Evolutionary conservation across 2,888 invertebrate genomes (phyloP).

Genomic region (Drosophila leonis): DNA sequence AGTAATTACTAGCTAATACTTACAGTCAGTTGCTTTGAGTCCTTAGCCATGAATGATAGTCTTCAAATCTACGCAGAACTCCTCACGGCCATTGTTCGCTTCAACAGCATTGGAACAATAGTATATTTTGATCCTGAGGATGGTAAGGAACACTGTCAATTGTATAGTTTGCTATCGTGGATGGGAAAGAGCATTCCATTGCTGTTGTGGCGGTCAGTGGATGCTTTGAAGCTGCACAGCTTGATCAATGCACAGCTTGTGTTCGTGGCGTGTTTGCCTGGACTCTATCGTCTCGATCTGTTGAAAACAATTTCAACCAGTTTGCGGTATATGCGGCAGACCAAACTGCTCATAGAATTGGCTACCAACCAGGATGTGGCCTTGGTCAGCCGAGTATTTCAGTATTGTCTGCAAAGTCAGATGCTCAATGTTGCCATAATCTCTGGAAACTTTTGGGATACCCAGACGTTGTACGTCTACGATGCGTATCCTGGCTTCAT

Average conservation of each 20-base stretch:
- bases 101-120: constrained; percentile 37
- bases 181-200: constrained; percentile 36
- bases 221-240: constrained; percentile 8
- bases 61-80: constrained; percentile 32
- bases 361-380: constrained; percentile 1
- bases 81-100: constrained; percentile 19
- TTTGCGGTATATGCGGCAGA: constrained; percentile 46
- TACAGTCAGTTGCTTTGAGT: constrained; percentile 13
- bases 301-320: constrained; percentile 29
- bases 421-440: constrained; percentile 54
- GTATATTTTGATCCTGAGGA: constrained; percentile 55
- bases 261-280: constrained; percentile 54
- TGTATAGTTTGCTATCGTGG: constrained; percentile 18
- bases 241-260: constrained; percentile 44
- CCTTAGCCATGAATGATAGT: constrained; percentile 36
- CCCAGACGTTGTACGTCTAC: constrained; percentile 36
- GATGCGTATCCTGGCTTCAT: constrained; percentile 49
- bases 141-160: constrained; percentile 29
- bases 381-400: constrained; percentile 33
- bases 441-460: constrained; percentile 38
- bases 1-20: neutral
- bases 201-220: constrained; percentile 44
- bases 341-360: constrained; percentile 57
- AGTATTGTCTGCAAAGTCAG: constrained; percentile 40
- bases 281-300: constrained; percentile 39